These are phyloP conservation scores for sheep (Ovis aries) DNA, from an alignment of 2,113 vertebrate genomes.

Conservation along the genomic window ARS-UI_Ramb_v3.0 NC_056056.1:67715501-67716000, in stretches of 20 bases:
- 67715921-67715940: not conserved
- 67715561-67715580: not conserved
- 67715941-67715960: not conserved
- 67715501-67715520: not conserved
- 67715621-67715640: not conserved
- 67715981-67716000: not conserved
- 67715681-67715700: not conserved
- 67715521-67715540: not conserved
- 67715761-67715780: not conserved
- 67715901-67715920: not conserved
- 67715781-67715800: not conserved
- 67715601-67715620: not conserved
- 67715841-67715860: not conserved
- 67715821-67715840: not conserved
- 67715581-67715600: not conserved
- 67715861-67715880: not conserved
- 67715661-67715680: not conserved
- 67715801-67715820: not conserved
- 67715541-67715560: not conserved
- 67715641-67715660: not conserved
- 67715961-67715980: not conserved
- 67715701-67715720: not conserved
- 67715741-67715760: not conserved
- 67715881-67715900: not conserved
- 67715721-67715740: not conserved